Conservation (phyloP, 1,140 invertebrate genomes). For the Drosophila eugracilis region DNA sequence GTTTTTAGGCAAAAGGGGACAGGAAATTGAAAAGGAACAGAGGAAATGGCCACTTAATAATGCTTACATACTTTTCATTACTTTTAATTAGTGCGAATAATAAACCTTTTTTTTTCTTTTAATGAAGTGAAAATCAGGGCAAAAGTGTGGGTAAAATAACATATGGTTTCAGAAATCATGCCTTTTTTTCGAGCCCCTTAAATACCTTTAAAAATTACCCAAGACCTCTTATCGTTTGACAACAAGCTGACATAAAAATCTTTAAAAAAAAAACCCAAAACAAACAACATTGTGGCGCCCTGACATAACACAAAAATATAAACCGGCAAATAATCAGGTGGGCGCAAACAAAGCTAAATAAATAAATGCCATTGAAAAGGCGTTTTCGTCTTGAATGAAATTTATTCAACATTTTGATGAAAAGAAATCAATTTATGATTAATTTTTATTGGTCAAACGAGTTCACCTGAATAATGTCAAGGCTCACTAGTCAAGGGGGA, state of each 20-base stretch:
- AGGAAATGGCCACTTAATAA: slow-evolving; percentile 25
- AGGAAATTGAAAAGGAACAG: neutral
- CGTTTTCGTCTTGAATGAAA: slow-evolving; percentile 22
- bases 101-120: neutral
- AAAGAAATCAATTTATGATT: slow-evolving; percentile 36
- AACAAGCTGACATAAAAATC: slow-evolving; percentile 6
- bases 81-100: slow-evolving; percentile 1
- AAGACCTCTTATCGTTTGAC: slow-evolving; percentile 1
- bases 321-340: slow-evolving; percentile 11
- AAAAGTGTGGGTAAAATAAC: neutral
- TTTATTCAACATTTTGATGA: slow-evolving; percentile 29
- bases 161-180: neutral
- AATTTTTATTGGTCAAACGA: slow-evolving; percentile 33
- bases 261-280: slow-evolving; percentile 1
- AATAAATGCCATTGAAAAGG: slow-evolving; percentile 4
- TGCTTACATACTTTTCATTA: slow-evolving; percentile 4
- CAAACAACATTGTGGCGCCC: slow-evolving; percentile 10
- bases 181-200: neutral
- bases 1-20: neutral
- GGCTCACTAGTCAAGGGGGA: slow-evolving; percentile 25
- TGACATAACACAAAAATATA: slow-evolving; percentile 13
- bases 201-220: neutral
- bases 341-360: slow-evolving; percentile 9
- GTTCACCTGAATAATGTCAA: slow-evolving; percentile 41
- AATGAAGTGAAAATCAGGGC: no score